Evolutionary conservation across 2,113 vertebrate species (phyloP), one percentile per base, ranked within the genome.

Genomic region (Bufo bufo): DNA sequence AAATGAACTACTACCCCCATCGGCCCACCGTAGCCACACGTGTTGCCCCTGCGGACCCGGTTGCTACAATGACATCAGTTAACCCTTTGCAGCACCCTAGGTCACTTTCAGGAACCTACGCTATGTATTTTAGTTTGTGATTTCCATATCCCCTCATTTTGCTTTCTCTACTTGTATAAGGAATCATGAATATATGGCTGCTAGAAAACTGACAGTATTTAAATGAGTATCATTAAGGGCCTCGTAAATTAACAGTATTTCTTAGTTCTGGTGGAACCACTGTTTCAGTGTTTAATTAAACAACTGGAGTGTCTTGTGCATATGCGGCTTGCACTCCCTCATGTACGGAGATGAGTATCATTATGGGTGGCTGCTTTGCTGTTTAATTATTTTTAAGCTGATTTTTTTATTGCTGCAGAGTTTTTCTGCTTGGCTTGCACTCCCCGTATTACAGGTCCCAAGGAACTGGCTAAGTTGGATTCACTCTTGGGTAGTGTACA

Each of bases 181-280:
- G 93, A 94, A 94, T 95, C 93, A 95, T 95, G 95, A 95, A 95
- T 96, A 96, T 95, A 95, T 94, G 95, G 93, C 93, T 65, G 86
- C 92, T 91, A 90, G 93, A 95, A 95, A 95, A 93, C 95, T 95
- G 94, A 95, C 95, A 96, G 95, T 95, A 96, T 96, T 96, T 94
- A 96, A 96, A 96, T 95, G 95, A 96, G 94, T 94, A 94, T 95
- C 95, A 95, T 96, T 96, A 96, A 94, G 93, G 95, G 94, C 95
- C 94, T 95, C 95, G 96, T 96, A 96, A 96, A 96, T 96, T 96
- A 96, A 94, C 94, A 94, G 93, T 94, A 94, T 94, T 96, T 96
- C 71, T 95, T 95, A 94, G 94, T 95, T 96, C 94, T 95, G 93
- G 93, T 95, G 94, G 94, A 96, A 95, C 95, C 90, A 93, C 93